phyloP scores from a whole-genome alignment of 2,888 invertebrate genomes.

The Phasia obesa region DNA sequence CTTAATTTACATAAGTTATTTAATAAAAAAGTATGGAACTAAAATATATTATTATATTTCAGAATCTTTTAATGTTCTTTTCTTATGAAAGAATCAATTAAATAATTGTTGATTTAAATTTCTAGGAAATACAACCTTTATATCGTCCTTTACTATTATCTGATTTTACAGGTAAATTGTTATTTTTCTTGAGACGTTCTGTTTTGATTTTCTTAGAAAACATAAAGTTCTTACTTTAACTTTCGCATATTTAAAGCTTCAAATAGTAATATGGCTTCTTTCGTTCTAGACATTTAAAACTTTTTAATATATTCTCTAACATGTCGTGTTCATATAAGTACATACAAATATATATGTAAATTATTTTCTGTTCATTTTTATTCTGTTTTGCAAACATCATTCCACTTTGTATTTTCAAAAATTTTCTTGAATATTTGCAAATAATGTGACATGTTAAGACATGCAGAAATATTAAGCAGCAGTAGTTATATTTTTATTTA shows the following conservation, averaged over 20 bases:
- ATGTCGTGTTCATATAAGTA: constrained; percentile 47
- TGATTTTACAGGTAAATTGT: no score
- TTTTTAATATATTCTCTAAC: constrained; percentile 50
- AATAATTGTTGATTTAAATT: no score
- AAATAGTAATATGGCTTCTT: constrained; percentile 29
- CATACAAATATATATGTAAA: constrained; percentile 13
- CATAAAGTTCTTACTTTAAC: background rate
- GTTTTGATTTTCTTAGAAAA: background rate
- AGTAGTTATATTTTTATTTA: constrained; percentile 1
- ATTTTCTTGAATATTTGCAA: constrained; percentile 58
- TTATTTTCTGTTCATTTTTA: constrained; percentile 10
- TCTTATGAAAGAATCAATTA: no score
- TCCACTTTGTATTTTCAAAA: constrained; percentile 26
- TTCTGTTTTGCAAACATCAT: constrained; percentile 21
- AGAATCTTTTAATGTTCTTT: no score
- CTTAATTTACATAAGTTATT: no score
- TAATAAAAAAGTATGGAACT: no score
- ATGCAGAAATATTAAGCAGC: constrained; percentile 61
- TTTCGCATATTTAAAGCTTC: constrained; percentile 14
- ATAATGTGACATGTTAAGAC: constrained; percentile 70
- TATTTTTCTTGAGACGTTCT: background rate
- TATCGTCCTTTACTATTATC: background rate
- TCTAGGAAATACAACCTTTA: no score
- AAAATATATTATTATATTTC: no score
- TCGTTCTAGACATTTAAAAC: constrained; percentile 40